Percentiles rank a stretch among this genome's conserved stretches.
Evolutionary conservation across 2,113 vertebrate genomes (phyloP).

Genomic region (Peromyscus leucopus): DNA sequence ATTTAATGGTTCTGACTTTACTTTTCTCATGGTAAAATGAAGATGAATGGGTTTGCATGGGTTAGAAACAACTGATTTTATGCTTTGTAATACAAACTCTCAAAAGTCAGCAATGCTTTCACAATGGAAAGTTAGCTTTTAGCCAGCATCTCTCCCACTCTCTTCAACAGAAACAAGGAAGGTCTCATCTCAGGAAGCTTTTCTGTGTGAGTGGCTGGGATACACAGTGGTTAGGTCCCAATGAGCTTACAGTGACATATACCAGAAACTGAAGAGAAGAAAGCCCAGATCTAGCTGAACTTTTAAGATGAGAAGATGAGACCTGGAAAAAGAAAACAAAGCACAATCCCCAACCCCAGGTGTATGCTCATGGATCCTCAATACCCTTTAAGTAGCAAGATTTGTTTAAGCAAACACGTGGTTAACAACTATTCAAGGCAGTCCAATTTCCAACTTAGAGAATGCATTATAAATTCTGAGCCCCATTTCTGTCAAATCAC

Average conservation of each 20-base stretch:
- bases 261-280: neutral
- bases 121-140: neutral
- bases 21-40: neutral
- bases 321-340: neutral
- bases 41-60: neutral
- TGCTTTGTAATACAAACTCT: neutral
- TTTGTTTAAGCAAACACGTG: neutral
- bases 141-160: neutral
- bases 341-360: fast-evolving
- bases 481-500: neutral
- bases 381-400: neutral
- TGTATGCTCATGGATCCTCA: neutral
- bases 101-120: neutral
- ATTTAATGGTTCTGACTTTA: neutral
- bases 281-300: neutral
- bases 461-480: neutral
- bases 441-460: neutral
- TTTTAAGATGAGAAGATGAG: neutral
- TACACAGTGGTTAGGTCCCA: neutral
- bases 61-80: neutral
- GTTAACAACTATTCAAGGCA: neutral
- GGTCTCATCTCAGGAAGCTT: neutral
- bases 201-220: no score
- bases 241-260: neutral
- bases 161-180: neutral